Base-by-base conservation (phyloP, 2,113 vertebrate genomes). In the Sardina pilchardus region DNA sequence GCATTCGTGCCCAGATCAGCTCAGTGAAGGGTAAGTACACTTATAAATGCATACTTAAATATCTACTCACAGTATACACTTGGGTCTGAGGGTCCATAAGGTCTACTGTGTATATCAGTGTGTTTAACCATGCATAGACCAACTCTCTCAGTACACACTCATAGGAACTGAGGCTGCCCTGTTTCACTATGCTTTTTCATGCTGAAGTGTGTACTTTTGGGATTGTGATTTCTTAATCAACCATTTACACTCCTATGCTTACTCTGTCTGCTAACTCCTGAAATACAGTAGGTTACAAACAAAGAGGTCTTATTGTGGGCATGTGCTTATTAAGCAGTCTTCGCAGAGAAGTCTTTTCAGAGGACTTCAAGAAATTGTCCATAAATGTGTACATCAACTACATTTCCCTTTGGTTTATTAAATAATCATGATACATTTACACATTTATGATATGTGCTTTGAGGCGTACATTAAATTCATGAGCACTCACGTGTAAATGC, bases 1-100 rank as follows among this genome's bases (percentile, higher is more conserved):
- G 85, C 85, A 96, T 97, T 85, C 91, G 85, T 81, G 88, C 92
- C 42, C 96, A 96, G n/a, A 88, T 92, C 85, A 91, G 93, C 34
- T 87, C 86, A 34, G 56, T 93, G 63, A 93, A 91, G 96, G 96
- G 96, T 96, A 90, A 19, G 88, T 67, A n/a, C 21, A 5, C 34
- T 44, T 63, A n/a, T 5, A 63, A n/a, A 63, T 63, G 56, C 56
- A 63, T 63, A 63, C 56, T 63, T 63, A 26, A 26, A n/a, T 6
- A 45, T 2, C 7, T 36, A 48, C 26, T 34, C 8, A n/a, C 0
- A 71, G 43, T 71, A 0, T 47, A 47, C 45, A 8, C 45, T 47
- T 47, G 50, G 50, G 16, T 53, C 50, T 53, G 17, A 19, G 16
- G 16, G 50, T 53, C 16, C 14, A 17, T 4, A 16, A 53, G 50